phyloP scores from a whole-genome alignment of 2,888 invertebrate genomes.

The Morinoia aosen region DNA sequence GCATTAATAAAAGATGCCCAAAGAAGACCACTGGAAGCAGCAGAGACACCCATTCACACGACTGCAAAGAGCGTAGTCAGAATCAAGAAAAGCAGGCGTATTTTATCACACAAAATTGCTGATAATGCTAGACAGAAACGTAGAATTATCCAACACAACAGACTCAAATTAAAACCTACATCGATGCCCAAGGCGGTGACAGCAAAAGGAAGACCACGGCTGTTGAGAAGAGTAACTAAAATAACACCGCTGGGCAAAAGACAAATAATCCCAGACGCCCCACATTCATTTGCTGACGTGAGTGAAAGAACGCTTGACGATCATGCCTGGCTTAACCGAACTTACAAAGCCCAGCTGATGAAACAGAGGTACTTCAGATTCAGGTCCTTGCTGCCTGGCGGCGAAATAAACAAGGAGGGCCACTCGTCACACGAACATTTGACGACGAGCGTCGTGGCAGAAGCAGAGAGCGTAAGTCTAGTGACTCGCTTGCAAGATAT shows the following conservation, averaged over 20 bases:
- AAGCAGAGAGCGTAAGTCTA: not conserved
- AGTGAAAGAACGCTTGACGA: not conserved
- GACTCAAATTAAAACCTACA: not conserved
- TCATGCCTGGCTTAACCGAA: constrained; percentile 16
- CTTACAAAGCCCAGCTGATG: constrained; percentile 22
- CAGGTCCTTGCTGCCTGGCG: constrained; percentile 40
- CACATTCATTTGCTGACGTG: not conserved
- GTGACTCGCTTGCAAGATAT: not conserved
- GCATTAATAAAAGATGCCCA: not conserved
- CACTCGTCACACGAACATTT: not conserved
- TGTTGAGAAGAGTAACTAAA: constrained; percentile 25
- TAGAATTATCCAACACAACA: not conserved
- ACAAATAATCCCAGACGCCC: not conserved
- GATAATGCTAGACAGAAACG: not conserved
- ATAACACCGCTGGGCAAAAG: constrained; percentile 35
- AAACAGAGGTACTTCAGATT: constrained; percentile 32
- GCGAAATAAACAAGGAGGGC: not conserved
- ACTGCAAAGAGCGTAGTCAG: not conserved
- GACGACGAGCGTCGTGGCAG: not conserved
- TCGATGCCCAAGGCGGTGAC: not conserved
- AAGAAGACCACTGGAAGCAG: not conserved
- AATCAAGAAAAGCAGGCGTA: not conserved
- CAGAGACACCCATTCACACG: not conserved
- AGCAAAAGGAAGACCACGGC: not conserved
- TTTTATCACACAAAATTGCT: not conserved